Base-by-base conservation (phyloP, 2,113 vertebrate species). In the Sander vitreus region DNA sequence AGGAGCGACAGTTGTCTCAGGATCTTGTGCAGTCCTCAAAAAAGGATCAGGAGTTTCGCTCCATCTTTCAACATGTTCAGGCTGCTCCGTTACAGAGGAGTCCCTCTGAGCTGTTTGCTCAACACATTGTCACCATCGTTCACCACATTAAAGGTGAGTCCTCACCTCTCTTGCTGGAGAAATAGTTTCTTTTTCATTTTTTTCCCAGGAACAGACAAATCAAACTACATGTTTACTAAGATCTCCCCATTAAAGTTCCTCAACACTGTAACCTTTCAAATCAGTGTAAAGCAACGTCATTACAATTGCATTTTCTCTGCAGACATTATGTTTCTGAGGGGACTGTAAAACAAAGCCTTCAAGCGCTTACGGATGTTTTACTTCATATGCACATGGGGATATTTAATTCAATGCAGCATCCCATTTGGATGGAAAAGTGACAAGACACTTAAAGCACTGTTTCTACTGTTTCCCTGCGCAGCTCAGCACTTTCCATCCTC, bases 41-140 rank as follows among this genome's bases (percentile, higher is more conserved):
- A 92, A 99, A 97, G 25, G 97, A 97, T 82, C 96, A 96, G 89
- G 97, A 98, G 84, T 98, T 99, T 72, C 97, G 97, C 63, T 97
- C 97, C 0, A 97, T 98, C 93, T 99, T 98, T 91, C 97, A 99
- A 62, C 97, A 99, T 0, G 97, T 98, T 90, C 96, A 97, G 83
- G 94, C 96, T 68, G 95, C 97, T 78, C 96, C 96, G 89, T 92
- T 95, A 45, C 96, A 96, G 87, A 95, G 96, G 12, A 97, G 96
- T 79, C 97, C 97, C 15, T 97, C 97, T 8, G 98, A 99, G 76
- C 93, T 98, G 55, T 99, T 99, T 94, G 97, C 98, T 73, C 98
- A 99, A 70, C 98, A 99, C 80, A 98, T 99, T 57, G 97, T 99
- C 93, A 96, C 97, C 21, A 98, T 99, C 47, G 97, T 99, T 83